Evolutionary conservation across 2,888 invertebrate genomes (phyloP), one percentile per base, ranked within the genome.

Genomic region (Cetonia aurata): DNA sequence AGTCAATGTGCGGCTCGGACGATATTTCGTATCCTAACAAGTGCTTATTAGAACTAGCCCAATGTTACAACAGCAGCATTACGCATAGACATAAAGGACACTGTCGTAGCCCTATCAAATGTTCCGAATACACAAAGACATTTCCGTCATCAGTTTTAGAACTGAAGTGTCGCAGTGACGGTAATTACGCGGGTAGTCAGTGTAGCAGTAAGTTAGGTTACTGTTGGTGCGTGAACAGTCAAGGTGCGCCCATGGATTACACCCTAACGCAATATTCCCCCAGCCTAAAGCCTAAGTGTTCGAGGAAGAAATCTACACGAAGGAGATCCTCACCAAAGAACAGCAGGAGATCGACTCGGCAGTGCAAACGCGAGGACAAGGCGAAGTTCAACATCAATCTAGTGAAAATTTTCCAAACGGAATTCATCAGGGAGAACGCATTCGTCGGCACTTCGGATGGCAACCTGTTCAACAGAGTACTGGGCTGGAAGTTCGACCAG

Each of bases 401-500:
- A 55, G 90, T 96, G 76, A 92, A 93, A 77, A 93, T 93, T 70
- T 96, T 97, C 82, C 91, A 91, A 76, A 92, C 92, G 33, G 96
- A 97, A 84, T 94, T 90, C 76, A 84, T 86, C 57, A 85, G 89
- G 50, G 86, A 85, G 55, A 76, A 79, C 71, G 78, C 80, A 6
- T 76, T 80, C n/a, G 72, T 83, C 2, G 84, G 86, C 57, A 77
- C 77, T 2, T 42, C 65, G n/a, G 67, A 70, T 13, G 79, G 81
- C 37, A 82, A 83, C 15, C 80, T 79, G 10, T 89, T 90, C 31
- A 83, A 85, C 15, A 80, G 83, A 12, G 92, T 96, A 0, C 87
- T 96, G 12, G 91, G 93, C 75, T 98, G 98, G 98, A 97, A 98
- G 85, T 98, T 98, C 83, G 86, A 88, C 25, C 89, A 91, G 73